A percentile compares a stretch with the other conserved stretches of the same genome.
Conservation (phyloP, 2,113 vertebrate species). For the Hucho hucho region DNA sequence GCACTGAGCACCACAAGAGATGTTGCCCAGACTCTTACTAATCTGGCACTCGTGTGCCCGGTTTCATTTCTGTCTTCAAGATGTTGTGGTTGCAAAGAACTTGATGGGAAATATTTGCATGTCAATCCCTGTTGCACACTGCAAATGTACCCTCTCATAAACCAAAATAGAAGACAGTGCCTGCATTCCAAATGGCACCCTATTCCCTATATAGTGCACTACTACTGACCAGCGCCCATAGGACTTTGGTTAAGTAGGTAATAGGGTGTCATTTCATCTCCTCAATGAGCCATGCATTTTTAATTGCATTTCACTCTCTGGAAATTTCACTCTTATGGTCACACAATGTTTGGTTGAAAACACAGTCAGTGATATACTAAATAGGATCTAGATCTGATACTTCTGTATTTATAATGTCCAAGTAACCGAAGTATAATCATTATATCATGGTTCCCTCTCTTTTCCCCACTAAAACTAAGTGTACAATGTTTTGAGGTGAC, state of each 20-base stretch:
- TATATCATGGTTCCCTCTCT: neutral
- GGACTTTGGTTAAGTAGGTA: too few species aligned
- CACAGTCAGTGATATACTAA: too few species aligned
- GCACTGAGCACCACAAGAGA: conserved; percentile 14
- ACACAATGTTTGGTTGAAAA: too few species aligned
- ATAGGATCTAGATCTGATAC: too few species aligned
- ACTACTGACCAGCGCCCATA: conserved; percentile 4
- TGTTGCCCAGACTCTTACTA: conserved; percentile 23
- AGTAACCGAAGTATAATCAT: neutral
- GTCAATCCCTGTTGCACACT: conserved; percentile 43
- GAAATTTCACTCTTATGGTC: conserved; percentile 14
- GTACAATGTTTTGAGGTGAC: too few species aligned
- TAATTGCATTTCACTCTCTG: conserved; percentile 55
- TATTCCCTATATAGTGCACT: too few species aligned
- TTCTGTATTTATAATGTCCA: neutral
- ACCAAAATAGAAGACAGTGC: conserved; percentile 44
- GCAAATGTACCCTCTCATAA: conserved; percentile 44
- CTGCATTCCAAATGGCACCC: too few species aligned
- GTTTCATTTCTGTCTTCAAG: conserved; percentile 41
- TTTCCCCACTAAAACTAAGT: too few species aligned
- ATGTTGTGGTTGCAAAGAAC: conserved; percentile 65
- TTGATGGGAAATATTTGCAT: conserved; percentile 42
- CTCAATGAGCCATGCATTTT: conserved; percentile 66
- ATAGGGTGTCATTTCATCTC: conserved; percentile 30
- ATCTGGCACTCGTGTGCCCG: conserved; percentile 40